phyloP scores from a whole-genome alignment of 2,888 invertebrate species.

The Apoda limacodes region DNA sequence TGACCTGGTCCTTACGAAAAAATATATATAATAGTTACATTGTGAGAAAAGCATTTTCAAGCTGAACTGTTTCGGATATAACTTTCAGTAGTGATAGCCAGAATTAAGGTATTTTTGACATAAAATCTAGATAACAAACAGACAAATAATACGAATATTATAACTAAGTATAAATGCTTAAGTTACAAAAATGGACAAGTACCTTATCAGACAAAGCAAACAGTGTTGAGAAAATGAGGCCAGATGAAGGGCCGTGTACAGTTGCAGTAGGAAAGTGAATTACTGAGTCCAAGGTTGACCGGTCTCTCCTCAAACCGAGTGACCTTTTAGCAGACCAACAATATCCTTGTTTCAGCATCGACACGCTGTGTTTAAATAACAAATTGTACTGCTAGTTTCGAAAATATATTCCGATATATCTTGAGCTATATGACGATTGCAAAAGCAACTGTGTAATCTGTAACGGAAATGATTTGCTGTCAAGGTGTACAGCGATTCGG shows the following conservation, averaged over 20 bases:
- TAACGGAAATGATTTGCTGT: no score
- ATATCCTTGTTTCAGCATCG: slow-evolving; percentile 59
- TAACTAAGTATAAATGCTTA: no score
- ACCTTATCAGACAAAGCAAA: slow-evolving; percentile 46
- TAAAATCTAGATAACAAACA: no score
- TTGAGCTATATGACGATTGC: slow-evolving; percentile 2
- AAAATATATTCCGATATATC: slow-evolving; percentile 3
- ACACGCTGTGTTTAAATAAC: slow-evolving; percentile 41
- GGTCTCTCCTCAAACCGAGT: slow-evolving; percentile 63
- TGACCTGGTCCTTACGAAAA: no score
- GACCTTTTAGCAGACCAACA: slow-evolving; percentile 56
- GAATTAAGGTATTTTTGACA: no score
- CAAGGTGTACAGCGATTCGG: no score
- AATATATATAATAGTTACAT: no score
- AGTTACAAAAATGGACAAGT: no score
- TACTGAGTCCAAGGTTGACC: slow-evolving; percentile 62
- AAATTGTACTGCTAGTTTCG: slow-evolving; percentile 28
- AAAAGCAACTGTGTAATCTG: slow-evolving; percentile 8
- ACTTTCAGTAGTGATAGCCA: no score
- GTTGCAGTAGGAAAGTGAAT: slow-evolving; percentile 59
- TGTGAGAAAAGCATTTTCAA: no score
- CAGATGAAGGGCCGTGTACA: slow-evolving; percentile 53
- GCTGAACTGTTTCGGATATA: no score
- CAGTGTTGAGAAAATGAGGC: slow-evolving; percentile 56
- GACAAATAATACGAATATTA: no score